Percentiles rank a stretch among this genome's conserved stretches.
phyloP scores from a whole-genome alignment of 2,113 vertebrate genomes.

The Pachycephala philippinensis region DNA sequence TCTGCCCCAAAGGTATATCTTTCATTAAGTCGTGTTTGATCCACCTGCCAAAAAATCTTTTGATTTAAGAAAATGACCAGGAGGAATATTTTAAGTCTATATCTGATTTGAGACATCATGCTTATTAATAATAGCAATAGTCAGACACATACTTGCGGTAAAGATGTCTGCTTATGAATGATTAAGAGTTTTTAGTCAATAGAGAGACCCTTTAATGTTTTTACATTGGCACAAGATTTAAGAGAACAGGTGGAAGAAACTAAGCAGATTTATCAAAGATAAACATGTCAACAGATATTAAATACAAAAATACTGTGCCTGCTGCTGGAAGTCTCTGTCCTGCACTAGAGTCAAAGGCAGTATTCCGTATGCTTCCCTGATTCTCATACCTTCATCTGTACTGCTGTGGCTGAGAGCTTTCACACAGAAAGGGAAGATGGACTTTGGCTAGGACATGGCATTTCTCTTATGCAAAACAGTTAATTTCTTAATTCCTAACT shows the following conservation, averaged over 20 bases:
- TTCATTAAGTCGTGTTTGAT: background rate
- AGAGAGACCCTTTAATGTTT: background rate
- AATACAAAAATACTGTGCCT: background rate
- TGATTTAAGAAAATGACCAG: background rate
- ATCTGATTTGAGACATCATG: background rate
- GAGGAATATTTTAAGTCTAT: background rate
- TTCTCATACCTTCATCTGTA: background rate
- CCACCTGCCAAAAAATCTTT: background rate
- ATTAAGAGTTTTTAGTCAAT: background rate
- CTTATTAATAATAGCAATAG: background rate
- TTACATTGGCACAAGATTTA: background rate
- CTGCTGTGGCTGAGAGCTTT: background rate
- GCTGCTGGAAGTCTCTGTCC: background rate
- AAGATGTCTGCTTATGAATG: background rate
- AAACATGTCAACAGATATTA: background rate
- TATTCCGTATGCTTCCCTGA: background rate
- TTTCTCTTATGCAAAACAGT: background rate
- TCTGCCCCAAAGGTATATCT: background rate
- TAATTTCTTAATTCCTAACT: background rate
- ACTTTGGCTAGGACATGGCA: background rate
- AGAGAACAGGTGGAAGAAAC: background rate
- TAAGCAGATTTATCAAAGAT: background rate
- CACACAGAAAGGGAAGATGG: background rate
- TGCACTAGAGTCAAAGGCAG: background rate
- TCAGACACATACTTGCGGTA: background rate